A percentile compares a stretch with the other conserved stretches of the same genome.
phyloP scores from a whole-genome alignment of 2,113 vertebrate species.

The Dromaius novaehollandiae region DNA sequence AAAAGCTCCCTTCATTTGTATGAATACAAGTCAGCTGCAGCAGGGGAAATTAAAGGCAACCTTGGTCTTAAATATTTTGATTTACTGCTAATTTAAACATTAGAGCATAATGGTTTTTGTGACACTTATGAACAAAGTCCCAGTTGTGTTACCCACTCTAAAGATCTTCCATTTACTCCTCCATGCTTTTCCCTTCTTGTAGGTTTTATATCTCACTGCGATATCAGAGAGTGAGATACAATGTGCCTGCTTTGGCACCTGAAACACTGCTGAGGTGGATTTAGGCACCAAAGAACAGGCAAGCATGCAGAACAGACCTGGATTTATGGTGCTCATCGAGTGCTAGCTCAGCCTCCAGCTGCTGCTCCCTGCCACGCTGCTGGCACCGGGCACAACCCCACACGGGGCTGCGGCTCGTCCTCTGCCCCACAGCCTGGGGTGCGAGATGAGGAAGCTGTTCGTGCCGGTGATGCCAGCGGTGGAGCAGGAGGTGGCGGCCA shows the following conservation, averaged over 20 bases:
- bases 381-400: not conserved
- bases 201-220: not conserved
- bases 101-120: not conserved
- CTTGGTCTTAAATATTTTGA: not conserved
- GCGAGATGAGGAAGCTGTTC: too few relatives aligned
- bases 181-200: not conserved
- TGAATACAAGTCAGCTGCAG: not conserved
- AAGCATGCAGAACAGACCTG: not conserved
- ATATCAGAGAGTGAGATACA: not conserved
- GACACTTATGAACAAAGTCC: not conserved
- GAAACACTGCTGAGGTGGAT: not conserved
- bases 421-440: too few relatives aligned
- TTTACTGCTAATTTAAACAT: not conserved
- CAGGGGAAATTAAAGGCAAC: not conserved
- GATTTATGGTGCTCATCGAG: not conserved
- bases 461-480: rapidly evolving
- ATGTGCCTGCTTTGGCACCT: not conserved
- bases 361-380: not conserved
- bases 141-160: not conserved
- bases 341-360: not conserved
- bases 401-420: not conserved
- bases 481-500: not conserved
- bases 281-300: not conserved
- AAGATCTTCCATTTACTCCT: not conserved
- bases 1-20: not conserved